Base-by-base conservation (phyloP, 2,888 invertebrate species). In the Eulithis testata region DNA sequence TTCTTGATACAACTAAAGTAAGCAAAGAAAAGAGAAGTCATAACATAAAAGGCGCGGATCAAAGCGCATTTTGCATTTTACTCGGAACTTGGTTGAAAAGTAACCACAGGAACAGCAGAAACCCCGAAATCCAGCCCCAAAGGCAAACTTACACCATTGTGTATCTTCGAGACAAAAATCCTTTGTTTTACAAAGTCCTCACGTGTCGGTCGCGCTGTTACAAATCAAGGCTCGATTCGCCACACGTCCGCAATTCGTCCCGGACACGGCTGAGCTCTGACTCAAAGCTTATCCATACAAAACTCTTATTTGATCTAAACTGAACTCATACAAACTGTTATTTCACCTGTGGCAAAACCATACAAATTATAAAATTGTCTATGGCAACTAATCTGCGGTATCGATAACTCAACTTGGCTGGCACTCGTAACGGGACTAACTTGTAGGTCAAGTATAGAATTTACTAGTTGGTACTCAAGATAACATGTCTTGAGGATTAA, bases 231-330 rank as follows among this genome's bases (percentile, higher is more conserved):
- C 60, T 63, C 70, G 73, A 88, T 87, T 87, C 75, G 87, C 78
- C 81, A 83, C 81, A 81, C 81, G 72, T 76, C 78, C 73, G 76
- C 74, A 77, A 84, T 88, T 86, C 81, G 88, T 82, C 84, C 74
- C 85, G 80, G 80, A 72, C 81, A 78, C 79, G 80, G 66, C 66
- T 77, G 73, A 66, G 72, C 76, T 56, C 61, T 73, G 75, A 76
- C 69, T 75, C 76, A 76, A 81, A 74, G 73, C 63, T 70, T 63
- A 40, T n/a, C 58, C 40, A 27, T 31, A 59, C 54, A 51, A 51
- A 40, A 57, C 49, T 65, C 43, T 51, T 58, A 52, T 40, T 63
- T 47, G 57, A 52, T 63, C 52, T 53, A 37, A n/a, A 4, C n/a
- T 4, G 12, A 27, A 59, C n/a, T 40, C n/a, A 40, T 56, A 62